A percentile compares a stretch with the other conserved stretches of the same genome.
Conservation (phyloP, 2,888 invertebrate genomes). For the Mamestra brassicae region DNA sequence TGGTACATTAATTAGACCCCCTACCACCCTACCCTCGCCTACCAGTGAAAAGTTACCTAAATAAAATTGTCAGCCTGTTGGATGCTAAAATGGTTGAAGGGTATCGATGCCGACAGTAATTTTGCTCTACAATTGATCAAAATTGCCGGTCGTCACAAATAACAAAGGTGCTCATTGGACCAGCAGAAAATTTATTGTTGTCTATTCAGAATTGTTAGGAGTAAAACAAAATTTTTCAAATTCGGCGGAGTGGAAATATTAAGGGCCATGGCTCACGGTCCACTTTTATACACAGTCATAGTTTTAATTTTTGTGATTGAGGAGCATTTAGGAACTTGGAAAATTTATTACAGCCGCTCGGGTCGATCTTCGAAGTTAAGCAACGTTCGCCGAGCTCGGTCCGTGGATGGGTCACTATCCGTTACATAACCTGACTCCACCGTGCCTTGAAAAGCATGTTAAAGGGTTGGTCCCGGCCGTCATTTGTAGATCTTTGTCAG, state of each 20-base stretch:
- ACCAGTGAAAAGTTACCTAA: not conserved
- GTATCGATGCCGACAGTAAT: conserved; percentile 18
- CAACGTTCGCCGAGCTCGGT: too few relatives aligned
- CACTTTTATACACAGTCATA: conserved; percentile 49
- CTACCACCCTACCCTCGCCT: not conserved
- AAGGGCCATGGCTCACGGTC: conserved; percentile 54
- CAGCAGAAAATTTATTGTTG: conserved; percentile 68
- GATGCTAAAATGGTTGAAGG: conserved; percentile 22
- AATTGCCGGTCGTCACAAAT: conserved; percentile 65
- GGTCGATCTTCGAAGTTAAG: too few relatives aligned
- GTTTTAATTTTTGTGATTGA: not conserved
- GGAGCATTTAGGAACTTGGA: too few relatives aligned
- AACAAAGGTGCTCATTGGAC: conserved; percentile 66
- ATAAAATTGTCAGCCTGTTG: conserved; percentile 3
- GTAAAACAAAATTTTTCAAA: conserved; percentile 70
- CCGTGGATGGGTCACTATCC: too few relatives aligned
- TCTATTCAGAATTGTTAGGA: conserved; percentile 69
- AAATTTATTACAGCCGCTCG: too few relatives aligned
- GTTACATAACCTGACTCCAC: too few relatives aligned
- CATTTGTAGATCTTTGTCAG: not conserved
- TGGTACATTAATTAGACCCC: conserved; percentile 24
- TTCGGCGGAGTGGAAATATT: conserved; percentile 71
- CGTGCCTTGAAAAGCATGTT: too few relatives aligned
- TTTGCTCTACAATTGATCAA: conserved; percentile 50
- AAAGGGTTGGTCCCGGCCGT: not conserved